A percentile compares a stretch with the other conserved stretches of the same genome.
These are phyloP conservation scores for Furcifer pardalis DNA, from an alignment of 2,797 vertebrate species.

Conservation along the genomic window DNA sequence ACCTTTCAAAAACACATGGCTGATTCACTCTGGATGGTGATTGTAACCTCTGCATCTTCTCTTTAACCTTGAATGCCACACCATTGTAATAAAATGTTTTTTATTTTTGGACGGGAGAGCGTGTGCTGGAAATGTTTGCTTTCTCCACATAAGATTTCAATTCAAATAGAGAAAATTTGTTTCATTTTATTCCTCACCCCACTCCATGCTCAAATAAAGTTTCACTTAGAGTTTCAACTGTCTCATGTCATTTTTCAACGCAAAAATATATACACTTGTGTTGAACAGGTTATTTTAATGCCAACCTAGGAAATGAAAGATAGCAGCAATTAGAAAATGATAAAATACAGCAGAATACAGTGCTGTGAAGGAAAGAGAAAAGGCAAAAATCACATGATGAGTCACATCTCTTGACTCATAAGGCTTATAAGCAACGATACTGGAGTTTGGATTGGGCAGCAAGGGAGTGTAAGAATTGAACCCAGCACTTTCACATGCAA, in stretches of 20 bases:
- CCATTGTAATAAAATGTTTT: not conserved
- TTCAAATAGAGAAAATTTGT: not conserved
- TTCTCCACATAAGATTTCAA: not conserved
- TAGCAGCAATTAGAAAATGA: too few species aligned
- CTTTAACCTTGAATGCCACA: not conserved
- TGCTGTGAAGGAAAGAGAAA: too few species aligned
- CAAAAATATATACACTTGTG: too few species aligned
- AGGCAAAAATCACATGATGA: too few species aligned
- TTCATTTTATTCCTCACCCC: not conserved
- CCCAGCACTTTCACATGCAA: too few species aligned
- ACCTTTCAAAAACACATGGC: not conserved
- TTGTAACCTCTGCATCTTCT: not conserved
- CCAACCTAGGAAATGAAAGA: too few species aligned
- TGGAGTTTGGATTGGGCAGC: too few species aligned
- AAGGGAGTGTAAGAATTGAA: too few species aligned
- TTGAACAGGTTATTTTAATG: not conserved
- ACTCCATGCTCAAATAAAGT: constrained; percentile 9
- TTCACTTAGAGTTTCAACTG: not conserved
- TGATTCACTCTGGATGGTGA: not conserved
- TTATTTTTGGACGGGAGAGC: not conserved
- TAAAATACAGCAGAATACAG: too few species aligned
- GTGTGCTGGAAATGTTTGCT: not conserved
- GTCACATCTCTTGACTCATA: too few species aligned
- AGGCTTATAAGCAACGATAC: too few species aligned
- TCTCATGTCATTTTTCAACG: not conserved